Base-by-base conservation (phyloP, 2,888 invertebrate species). In the Venusia cambrica region DNA sequence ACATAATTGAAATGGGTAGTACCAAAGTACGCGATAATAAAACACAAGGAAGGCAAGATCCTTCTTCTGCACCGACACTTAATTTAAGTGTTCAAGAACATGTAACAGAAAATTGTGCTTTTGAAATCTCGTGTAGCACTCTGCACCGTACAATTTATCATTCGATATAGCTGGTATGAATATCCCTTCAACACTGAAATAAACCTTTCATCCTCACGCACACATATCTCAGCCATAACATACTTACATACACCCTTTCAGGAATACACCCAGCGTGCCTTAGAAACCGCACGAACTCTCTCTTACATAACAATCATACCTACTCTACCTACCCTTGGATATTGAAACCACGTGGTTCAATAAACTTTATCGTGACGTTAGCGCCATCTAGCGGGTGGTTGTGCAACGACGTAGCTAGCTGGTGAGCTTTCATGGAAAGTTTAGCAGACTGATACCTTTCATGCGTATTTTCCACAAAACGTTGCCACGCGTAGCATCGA, bases 251-350 rank as follows among this genome's bases (percentile, higher is more conserved):
- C 78, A 76, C 79, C 81, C 52, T 79, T 80, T 80, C 38, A 31
- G 26, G 27, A 68, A 72, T 72, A 68, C 69, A 44, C 63, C 63
- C 57, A 64, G 62, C 63, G 54, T 66, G 61, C 67, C 71, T 73
- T 66, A 51, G 67, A 77, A 79, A 81, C 83, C 83, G 62, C 84
- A 80, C 74, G 75, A 76, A 78, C 72, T 73, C 71, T 66, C 69
- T 76, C 77, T 83, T 83, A 85, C 83, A 83, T 83, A 84, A 85
- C 83, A 83, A 81, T 81, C 76, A 80, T 81, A 73, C 75, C 68
- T 75, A 49, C 67, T 63, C 71, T 72, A 71, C 71, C 71, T 66
- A 62, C 69, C 64, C 62, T 57, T 69, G 64, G 24, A 28, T 34
- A 30, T 35, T 25, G 34, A 32, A n/a, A 48, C 72, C 83, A 83